Base-by-base conservation (phyloP, 1,140 invertebrate species). In the Melanaphis sacchari region DNA sequence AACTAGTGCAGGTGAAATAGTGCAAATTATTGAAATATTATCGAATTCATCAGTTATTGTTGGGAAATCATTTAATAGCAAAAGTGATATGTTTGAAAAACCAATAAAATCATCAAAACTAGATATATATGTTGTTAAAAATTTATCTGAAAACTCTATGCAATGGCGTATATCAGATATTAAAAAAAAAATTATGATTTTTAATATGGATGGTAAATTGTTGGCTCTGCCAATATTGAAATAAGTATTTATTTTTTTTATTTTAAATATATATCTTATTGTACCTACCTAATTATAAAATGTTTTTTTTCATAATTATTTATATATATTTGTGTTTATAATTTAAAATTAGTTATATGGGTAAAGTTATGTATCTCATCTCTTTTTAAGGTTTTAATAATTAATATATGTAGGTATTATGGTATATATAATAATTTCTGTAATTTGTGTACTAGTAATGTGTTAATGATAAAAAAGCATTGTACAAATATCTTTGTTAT, bases 121-220 rank as follows among this genome's bases (percentile, higher is more conserved):
- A 46, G 43, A 88, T 49, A 88, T 88, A 22, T 88, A 36, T 49
- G 49, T 22, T 49, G 87, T 88, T 36, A 49, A 88, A 21, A 49
- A 38, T 88, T 49, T 46, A 36, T 36, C 26, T n/a, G 7, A 88
- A 88, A 46, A n/a, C 22, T 31, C 21, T 36, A 31, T 36, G 9
- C 7, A 88, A 22, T 49, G 85, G 85, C 26, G 1, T 87, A 7
- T 87, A 43, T 87, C 43, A n/a, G 41, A 87, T 87, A 87, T 87
- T 81, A 38, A 87, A 87, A 87, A 43, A 43, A 87, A 87, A 87
- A 46, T 87, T 40, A 43, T 87, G 85, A 46, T 87, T n/a, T 87
- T 87, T 46, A 41, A 43, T 87, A 11, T 43, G 5, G 31, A 87
- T 41, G 24, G 31, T 43, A 46, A 31, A 87, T 26, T 87, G 11